Evolutionary conservation across 2,797 vertebrate species (phyloP).

Genomic region (Etheostoma perlongum): DNA sequence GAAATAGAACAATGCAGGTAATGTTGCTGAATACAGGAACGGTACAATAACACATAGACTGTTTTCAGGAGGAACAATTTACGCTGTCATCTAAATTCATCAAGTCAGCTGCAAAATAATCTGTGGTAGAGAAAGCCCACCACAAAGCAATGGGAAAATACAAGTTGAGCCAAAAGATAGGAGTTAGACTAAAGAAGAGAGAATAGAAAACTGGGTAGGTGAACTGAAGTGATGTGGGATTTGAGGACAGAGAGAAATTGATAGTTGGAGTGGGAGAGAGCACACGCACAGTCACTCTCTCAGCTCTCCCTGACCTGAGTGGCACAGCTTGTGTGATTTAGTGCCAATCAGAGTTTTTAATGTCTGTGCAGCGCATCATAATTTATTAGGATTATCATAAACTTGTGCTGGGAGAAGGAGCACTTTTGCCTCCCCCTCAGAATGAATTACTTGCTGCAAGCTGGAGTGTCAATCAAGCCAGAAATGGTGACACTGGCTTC

Average conservation of each 20-base stretch:
- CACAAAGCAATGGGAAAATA: conserved; percentile 54
- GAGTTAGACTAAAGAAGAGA: conserved; percentile 40
- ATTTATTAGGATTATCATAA: conserved; percentile 87
- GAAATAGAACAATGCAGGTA: conserved; percentile 16
- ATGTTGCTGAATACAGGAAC: conserved; percentile 7
- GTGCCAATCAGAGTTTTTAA: conserved; percentile 84
- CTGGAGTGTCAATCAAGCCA: conserved; percentile 65
- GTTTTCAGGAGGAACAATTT: conserved; percentile 29
- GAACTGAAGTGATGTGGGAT: conserved; percentile 49
- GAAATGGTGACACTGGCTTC: conserved; percentile 63
- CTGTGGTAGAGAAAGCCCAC: conserved; percentile 35
- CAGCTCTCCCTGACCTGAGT: conserved; percentile 71
- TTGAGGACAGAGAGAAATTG: conserved; percentile 61
- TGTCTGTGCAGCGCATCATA: conserved; percentile 79
- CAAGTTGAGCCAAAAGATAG: conserved; percentile 46
- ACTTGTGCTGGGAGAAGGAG: conserved; percentile 70
- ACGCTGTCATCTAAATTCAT: conserved; percentile 46
- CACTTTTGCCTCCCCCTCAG: conserved; percentile 74
- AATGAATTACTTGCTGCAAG: conserved; percentile 77
- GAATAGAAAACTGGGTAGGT: conserved; percentile 50
- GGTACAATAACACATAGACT: conserved; percentile 10
- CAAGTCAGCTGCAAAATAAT: conserved; percentile 39
- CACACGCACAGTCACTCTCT: conserved; percentile 35
- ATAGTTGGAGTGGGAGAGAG: conserved; percentile 45
- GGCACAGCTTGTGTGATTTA: conserved; percentile 81